Conservation (phyloP, 2,888 invertebrate genomes). For the Aphidius colemani region DNA sequence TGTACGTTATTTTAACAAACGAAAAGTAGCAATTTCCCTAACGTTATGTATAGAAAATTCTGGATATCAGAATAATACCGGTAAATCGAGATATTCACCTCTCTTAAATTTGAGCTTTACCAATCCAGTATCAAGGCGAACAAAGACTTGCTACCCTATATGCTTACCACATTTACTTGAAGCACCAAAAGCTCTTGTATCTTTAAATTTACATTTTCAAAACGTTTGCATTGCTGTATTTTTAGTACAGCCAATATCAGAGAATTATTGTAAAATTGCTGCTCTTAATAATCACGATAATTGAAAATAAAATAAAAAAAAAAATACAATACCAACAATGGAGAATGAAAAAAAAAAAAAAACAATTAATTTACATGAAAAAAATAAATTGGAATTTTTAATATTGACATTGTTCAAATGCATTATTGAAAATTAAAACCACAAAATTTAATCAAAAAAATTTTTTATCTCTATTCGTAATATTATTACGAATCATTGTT, state of each 20-base stretch:
- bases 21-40: constrained; percentile 37
- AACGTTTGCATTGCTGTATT: constrained; percentile 13
- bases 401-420: too few relatives aligned
- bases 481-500: too few relatives aligned
- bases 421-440: too few relatives aligned
- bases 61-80: constrained; percentile 48
- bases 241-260: background rate
- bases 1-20: constrained; percentile 9
- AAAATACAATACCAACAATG: too few relatives aligned
- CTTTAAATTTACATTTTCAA: constrained; percentile 34
- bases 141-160: constrained; percentile 27
- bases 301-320: too few relatives aligned
- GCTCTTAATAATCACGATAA: too few relatives aligned
- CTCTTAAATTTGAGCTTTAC: constrained; percentile 39
- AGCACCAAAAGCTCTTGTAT: constrained; percentile 22
- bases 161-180: too few relatives aligned
- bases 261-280: too few relatives aligned
- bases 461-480: too few relatives aligned
- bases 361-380: too few relatives aligned
- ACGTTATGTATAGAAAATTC: constrained; percentile 34
- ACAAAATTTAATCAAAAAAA: too few relatives aligned
- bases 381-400: background rate
- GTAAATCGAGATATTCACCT: constrained; percentile 46
- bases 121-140: constrained; percentile 34
- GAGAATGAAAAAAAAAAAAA: too few relatives aligned